Evolutionary conservation across 2,888 invertebrate genomes (phyloP).

Genomic region (Liopterus haemorrhoidalis): DNA sequence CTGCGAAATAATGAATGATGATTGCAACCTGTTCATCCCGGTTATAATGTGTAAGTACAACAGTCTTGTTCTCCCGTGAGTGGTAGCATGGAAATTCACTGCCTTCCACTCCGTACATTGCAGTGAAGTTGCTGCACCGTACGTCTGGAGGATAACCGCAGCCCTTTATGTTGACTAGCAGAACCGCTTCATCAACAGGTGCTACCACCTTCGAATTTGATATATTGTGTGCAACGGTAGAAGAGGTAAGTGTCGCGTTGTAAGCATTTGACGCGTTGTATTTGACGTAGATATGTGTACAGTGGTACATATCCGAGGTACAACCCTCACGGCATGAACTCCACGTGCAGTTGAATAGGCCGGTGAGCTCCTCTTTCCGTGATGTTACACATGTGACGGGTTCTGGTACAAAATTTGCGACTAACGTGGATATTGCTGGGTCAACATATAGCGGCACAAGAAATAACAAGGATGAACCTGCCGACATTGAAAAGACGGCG

Average conservation of each 20-base stretch:
- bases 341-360: constrained; percentile 73
- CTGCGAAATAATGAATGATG: constrained; percentile 76
- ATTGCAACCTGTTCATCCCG: constrained; percentile 74
- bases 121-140: constrained; percentile 69
- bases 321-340: constrained; percentile 76
- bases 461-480: constrained; percentile 66
- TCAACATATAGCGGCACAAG: constrained; percentile 68
- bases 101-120: constrained; percentile 62
- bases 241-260: constrained; percentile 14
- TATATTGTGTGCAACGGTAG: not conserved
- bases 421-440: constrained; percentile 60
- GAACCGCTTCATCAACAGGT: constrained; percentile 51
- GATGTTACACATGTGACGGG: constrained; percentile 70
- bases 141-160: constrained; percentile 77
- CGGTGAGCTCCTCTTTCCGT: constrained; percentile 62
- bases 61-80: constrained; percentile 72
- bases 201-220: no score
- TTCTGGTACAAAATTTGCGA: constrained; percentile 67
- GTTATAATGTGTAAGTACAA: constrained; percentile 79
- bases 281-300: constrained; percentile 60
- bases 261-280: constrained; percentile 39
- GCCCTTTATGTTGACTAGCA: constrained; percentile 76
- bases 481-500: constrained; percentile 64
- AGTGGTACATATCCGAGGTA: constrained; percentile 68
- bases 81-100: constrained; percentile 61